Evolutionary conservation across 2,113 vertebrate genomes (phyloP), one percentile per base, ranked within the genome.

Genomic region (Strigops habroptila): DNA sequence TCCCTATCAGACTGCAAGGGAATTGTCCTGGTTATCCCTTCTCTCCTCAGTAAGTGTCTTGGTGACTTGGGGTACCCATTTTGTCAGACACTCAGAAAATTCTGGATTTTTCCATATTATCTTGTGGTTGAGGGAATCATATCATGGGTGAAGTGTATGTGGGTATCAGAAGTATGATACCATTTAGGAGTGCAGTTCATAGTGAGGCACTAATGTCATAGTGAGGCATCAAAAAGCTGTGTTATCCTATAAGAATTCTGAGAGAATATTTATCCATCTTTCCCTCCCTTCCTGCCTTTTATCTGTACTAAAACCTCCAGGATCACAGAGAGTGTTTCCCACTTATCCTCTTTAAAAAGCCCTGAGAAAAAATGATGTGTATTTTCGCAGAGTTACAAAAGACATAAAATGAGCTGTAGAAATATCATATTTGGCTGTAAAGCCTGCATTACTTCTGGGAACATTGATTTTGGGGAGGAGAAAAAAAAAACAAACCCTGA

Each of bases 91-190:
- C 12, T 30, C 16, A 35, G 31, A 73, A 71, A 68, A 83, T 48
- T 49, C 37, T n/a, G 9, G 2, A 31, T 80, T 7, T 68, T 77
- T 63, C 31, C 44, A 7, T 59, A 49, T 43, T 35, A 52, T 2
- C 8, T 44, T 55, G 12, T 53, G 48, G 9, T 8, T 63, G 57
- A 71, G 8, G 7, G 15, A 82, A 33, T 78, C 8, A 12, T 25
- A 27, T 10, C 21, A 31, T 24, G 10, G 30, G 19, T 67, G 8
- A 6, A 0, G 2, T 43, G 4, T 44, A 8, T 30, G 79, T 15
- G 37, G 35, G 27, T n/a, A 62, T 37, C 18, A 52, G 41, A 75
- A 76, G 18, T 12, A 24, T 44, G 18, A 57, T 2, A 67, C 9
- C 8, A 39, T 21, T 51, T 83, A 23, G 65, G 23, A 91, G 33